Evolutionary conservation across 2,113 vertebrate species (phyloP).

Genomic region (Python bivittatus): DNA sequence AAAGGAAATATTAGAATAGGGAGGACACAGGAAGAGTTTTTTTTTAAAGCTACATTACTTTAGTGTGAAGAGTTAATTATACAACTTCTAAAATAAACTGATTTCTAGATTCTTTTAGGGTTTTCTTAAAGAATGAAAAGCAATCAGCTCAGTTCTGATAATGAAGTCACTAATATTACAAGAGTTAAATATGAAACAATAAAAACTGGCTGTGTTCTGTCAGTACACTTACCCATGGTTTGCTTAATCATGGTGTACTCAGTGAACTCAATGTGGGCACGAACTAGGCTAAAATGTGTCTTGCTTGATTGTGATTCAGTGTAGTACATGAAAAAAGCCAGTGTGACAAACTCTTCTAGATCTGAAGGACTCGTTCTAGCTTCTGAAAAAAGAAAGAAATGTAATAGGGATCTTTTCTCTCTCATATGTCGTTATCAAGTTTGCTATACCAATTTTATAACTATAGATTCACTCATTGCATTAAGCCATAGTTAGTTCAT

Average conservation of each 20-base stretch:
- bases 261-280: too few species aligned
- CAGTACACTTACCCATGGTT: too few species aligned
- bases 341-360: background rate
- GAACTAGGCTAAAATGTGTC: too few species aligned
- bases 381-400: background rate
- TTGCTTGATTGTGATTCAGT: too few species aligned
- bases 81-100: slow-evolving; percentile 53
- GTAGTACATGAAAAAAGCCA: too few species aligned
- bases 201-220: background rate
- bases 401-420: slow-evolving; percentile 19
- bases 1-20: slow-evolving; percentile 40
- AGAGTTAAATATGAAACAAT: background rate
- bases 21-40: slow-evolving; percentile 32
- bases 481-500: too few species aligned
- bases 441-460: slow-evolving; percentile 26
- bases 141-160: background rate
- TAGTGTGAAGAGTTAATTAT: slow-evolving; percentile 40
- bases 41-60: slow-evolving; percentile 42
- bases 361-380: background rate
- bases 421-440: background rate
- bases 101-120: slow-evolving; percentile 52
- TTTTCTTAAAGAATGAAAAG: slow-evolving; percentile 3
- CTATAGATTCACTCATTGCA: too few species aligned
- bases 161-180: background rate
- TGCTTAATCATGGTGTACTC: too few species aligned